Evolutionary conservation across 2,888 invertebrate species (phyloP).

Genomic region (Euzetes globulus): DNA sequence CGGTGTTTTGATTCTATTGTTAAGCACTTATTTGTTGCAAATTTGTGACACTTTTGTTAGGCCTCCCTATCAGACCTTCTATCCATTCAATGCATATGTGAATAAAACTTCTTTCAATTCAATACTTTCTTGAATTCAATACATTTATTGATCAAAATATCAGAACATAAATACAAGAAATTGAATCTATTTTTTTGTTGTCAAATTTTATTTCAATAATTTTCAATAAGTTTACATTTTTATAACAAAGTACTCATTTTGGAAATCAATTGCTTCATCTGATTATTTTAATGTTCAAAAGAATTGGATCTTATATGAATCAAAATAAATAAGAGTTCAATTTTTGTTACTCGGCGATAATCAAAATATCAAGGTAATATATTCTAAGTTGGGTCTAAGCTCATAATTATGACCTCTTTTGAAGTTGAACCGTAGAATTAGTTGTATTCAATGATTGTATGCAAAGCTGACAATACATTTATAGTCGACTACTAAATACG

Average conservation of each 20-base stretch:
- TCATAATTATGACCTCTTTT: constrained; percentile 11
- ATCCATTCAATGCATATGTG: too few species aligned
- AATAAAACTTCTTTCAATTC: too few species aligned
- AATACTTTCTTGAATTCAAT: background rate
- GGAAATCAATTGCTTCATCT: too few species aligned
- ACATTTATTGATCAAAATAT: background rate
- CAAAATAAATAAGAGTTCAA: too few species aligned
- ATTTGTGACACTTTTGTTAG: constrained; percentile 15
- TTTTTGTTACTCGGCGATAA: too few species aligned
- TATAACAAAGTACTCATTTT: too few species aligned
- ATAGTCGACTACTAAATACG: background rate
- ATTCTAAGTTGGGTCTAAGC: background rate
- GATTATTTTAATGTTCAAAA: too few species aligned
- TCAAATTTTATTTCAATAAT: background rate
- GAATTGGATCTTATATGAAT: background rate
- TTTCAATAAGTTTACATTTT: too few species aligned
- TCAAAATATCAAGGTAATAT: too few species aligned
- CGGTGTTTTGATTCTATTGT: constrained; percentile 22
- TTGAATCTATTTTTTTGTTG: background rate
- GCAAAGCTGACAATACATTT: background rate
- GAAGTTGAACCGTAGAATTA: background rate
- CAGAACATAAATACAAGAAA: background rate
- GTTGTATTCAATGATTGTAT: background rate
- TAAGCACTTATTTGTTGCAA: constrained; percentile 29
- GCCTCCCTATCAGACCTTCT: background rate